Conservation (phyloP, 2,888 invertebrate genomes). For the Coenonympha arcania region DNA sequence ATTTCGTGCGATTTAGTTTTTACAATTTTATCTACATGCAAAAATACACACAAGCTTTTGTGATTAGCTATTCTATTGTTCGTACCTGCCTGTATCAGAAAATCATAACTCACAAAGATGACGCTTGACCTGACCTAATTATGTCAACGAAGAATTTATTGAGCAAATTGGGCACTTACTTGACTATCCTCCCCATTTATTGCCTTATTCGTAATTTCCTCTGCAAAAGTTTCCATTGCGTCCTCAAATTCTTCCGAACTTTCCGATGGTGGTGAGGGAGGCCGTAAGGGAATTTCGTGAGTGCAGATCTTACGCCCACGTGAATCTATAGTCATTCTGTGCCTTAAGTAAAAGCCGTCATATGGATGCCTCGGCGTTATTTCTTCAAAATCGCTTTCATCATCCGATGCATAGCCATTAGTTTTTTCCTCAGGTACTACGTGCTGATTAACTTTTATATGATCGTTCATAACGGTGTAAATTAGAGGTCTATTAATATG, state of each 20-base stretch:
- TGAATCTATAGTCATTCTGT: conserved; percentile 54
- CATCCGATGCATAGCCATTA: conserved; percentile 49
- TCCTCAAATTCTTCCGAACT: conserved; percentile 40
- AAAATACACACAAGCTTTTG: conserved; percentile 16
- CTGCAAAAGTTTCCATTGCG: conserved; percentile 28
- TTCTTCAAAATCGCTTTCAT: conserved; percentile 51
- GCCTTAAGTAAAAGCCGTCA: conserved; percentile 65
- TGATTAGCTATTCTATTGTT: not conserved
- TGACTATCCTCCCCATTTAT: conserved; percentile 42
- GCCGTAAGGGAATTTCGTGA: conserved; percentile 55
- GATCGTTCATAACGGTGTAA: conserved; percentile 44
- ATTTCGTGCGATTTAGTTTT: conserved; percentile 36
- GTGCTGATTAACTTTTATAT: conserved; percentile 33
- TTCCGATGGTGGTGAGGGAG: conserved; percentile 46
- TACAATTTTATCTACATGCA: conserved; percentile 39
- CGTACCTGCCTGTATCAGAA: not conserved
- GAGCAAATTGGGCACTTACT: conserved; percentile 44
- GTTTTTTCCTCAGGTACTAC: conserved; percentile 33
- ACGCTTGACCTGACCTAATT: not conserved
- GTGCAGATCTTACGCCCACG: conserved; percentile 60
- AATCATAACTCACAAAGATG: no score
- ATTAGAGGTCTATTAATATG: conserved; percentile 33
- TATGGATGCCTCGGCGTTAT: conserved; percentile 63
- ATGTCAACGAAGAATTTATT: not conserved
- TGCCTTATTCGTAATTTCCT: conserved; percentile 23